Conservation (phyloP, 2,797 vertebrate genomes). For the Rhadinocentrus ornatus region DNA sequence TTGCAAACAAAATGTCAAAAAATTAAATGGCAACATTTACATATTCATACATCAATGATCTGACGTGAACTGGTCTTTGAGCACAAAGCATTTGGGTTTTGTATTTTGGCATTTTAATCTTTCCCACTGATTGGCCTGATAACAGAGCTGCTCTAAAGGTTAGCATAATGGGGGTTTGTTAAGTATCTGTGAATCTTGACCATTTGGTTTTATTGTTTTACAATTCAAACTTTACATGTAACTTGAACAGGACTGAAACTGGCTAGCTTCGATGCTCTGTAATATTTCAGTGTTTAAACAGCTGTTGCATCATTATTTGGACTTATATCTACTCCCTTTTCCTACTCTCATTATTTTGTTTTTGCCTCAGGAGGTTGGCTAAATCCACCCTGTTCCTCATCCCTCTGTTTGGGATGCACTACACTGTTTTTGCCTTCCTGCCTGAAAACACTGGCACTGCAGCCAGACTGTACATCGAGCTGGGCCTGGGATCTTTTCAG, state of each 20-base stretch:
- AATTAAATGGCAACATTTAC: slow-evolving; percentile 50
- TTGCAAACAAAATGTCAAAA: slow-evolving; percentile 14
- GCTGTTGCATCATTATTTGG: slow-evolving; percentile 15
- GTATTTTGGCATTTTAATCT: slow-evolving; percentile 51
- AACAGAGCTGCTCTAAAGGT: slow-evolving; percentile 49
- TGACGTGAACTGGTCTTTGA: slow-evolving; percentile 15
- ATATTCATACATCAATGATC: slow-evolving; percentile 28
- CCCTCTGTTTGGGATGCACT: slow-evolving; percentile 96
- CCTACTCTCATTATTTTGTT: slow-evolving; percentile 18
- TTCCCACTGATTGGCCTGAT: slow-evolving; percentile 38
- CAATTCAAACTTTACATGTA: slow-evolving; percentile 23
- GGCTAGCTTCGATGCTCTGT: neutral
- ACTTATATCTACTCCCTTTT: slow-evolving; percentile 5
- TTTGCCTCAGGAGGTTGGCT: slow-evolving; percentile 88
- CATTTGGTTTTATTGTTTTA: slow-evolving; percentile 4
- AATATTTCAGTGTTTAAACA: slow-evolving; percentile 22
- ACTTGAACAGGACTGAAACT: slow-evolving; percentile 3
- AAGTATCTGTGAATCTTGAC: slow-evolving; percentile 21
- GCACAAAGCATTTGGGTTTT: slow-evolving; percentile 25
- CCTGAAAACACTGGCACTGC: slow-evolving; percentile 89
- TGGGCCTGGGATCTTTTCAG: slow-evolving; percentile 95
- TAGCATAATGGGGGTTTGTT: slow-evolving; percentile 23
- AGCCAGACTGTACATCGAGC: slow-evolving; percentile 91
- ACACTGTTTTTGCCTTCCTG: slow-evolving; percentile 95
- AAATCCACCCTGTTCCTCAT: slow-evolving; percentile 98